A percentile compares a stretch with the other conserved stretches of the same genome.
Conservation (phyloP, 1,140 invertebrate species). For the Onthophagus taurus region DNA sequence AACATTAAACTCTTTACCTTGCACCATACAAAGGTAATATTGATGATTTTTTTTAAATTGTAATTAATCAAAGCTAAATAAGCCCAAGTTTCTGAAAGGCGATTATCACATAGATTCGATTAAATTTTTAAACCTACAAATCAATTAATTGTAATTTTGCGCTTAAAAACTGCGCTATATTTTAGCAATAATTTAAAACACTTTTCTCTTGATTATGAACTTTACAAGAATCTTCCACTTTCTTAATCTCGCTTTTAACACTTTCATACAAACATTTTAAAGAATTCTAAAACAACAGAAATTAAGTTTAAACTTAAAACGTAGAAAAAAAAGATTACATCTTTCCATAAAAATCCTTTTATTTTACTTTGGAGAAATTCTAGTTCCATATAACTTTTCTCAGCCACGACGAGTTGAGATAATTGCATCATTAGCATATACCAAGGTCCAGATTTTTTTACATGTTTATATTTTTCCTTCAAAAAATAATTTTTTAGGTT, state of each 20-base stretch:
- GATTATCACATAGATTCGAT: no score
- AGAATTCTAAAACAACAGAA: constrained; percentile 43
- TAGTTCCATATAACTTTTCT: constrained; percentile 58
- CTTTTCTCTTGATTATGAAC: constrained; percentile 36
- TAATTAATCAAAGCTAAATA: no score
- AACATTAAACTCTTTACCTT: no score
- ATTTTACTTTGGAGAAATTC: constrained; percentile 57
- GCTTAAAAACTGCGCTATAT: constrained; percentile 51
- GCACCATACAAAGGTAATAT: no score
- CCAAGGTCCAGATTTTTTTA: constrained; percentile 46
- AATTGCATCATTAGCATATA: constrained; percentile 45
- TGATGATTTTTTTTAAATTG: no score
- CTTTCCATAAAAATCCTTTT: constrained; percentile 58
- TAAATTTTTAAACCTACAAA: no score
- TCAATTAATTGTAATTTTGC: constrained; percentile 51
- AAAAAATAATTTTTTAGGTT: constrained; percentile 35
- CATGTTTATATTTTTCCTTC: constrained; percentile 54
- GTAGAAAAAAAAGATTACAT: constrained; percentile 43
- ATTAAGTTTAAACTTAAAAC: not conserved
- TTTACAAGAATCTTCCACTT: constrained; percentile 47
- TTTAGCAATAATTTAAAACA: constrained; percentile 48
- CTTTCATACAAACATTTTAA: constrained; percentile 49
- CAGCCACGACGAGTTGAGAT: constrained; percentile 50
- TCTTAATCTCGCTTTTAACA: constrained; percentile 45
- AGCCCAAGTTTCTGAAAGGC: no score